These are phyloP conservation scores for Phocoena phocoena DNA, from an alignment of 2,113 vertebrate species.

Conservation along the genomic window DNA sequence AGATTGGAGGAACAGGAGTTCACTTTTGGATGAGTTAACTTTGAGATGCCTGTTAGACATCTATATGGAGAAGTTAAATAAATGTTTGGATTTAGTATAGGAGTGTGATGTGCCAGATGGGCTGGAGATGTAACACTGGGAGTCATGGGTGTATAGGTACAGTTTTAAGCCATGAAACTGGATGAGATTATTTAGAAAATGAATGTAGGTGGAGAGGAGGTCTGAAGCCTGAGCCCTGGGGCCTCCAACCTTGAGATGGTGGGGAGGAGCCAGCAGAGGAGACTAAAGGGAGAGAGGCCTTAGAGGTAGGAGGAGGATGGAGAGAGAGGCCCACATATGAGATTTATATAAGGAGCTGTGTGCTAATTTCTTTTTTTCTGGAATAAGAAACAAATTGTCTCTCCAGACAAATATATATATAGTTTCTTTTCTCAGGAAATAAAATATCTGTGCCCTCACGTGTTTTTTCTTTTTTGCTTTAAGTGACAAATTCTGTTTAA, in stretches of 20 bases:
- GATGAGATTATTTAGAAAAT: not conserved
- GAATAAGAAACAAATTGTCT: slow-evolving; percentile 10
- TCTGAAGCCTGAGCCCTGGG: not conserved
- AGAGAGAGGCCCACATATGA: not conserved
- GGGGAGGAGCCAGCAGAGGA: not conserved
- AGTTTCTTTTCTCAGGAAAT: not conserved
- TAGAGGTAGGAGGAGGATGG: not conserved
- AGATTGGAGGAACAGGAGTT: not conserved
- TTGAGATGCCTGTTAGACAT: not conserved
- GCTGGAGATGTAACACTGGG: not conserved
- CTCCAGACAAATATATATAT: not conserved
- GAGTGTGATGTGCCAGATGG: not conserved
- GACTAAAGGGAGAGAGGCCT: not conserved
- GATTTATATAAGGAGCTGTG: not conserved
- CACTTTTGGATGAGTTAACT: not conserved
- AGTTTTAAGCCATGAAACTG: not conserved
- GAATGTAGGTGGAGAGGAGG: not conserved
- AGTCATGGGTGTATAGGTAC: not conserved
- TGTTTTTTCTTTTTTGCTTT: slow-evolving; percentile 29
- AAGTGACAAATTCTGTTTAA: not conserved
- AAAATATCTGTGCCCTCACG: not conserved
- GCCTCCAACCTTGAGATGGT: not conserved
- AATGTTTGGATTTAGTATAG: not conserved
- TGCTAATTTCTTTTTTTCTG: not conserved
- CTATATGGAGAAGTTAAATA: not conserved